Percentiles rank a stretch among this genome's conserved stretches.
Conservation (phyloP, 2,113 vertebrate genomes). For the Ailurus styani region DNA sequence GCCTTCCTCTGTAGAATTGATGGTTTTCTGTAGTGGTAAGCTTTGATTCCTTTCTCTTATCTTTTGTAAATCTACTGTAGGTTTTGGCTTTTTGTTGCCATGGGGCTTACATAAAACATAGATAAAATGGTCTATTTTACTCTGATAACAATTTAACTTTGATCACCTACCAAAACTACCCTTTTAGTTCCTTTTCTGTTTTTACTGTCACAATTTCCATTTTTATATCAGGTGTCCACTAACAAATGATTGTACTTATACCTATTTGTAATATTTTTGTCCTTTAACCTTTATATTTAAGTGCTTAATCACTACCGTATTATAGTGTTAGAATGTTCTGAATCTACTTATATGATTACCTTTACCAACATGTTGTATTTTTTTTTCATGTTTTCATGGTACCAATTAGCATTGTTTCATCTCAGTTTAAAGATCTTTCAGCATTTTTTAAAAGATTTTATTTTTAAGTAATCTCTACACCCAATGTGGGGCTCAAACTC, state of each 20-base stretch:
- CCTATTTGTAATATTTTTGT: neutral
- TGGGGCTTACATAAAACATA: neutral
- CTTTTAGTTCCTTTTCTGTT: neutral
- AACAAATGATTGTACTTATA: neutral
- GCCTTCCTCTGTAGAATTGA: neutral
- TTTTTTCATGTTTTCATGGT: neutral
- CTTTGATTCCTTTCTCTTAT: neutral
- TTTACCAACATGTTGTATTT: neutral
- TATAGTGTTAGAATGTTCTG: neutral
- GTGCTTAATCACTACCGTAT: neutral
- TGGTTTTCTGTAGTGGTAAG: neutral
- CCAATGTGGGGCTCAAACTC: too few relatives aligned
- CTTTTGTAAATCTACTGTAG: neutral
- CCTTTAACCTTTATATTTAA: neutral
- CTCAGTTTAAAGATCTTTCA: neutral
- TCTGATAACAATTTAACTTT: neutral
- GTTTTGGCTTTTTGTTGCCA: neutral
- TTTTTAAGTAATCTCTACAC: too few relatives aligned
- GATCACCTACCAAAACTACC: neutral
- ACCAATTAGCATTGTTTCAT: neutral
- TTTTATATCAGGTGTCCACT: neutral
- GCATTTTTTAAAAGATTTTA: too few relatives aligned
- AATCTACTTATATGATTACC: neutral
- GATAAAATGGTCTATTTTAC: neutral
- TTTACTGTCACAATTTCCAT: neutral